Conservation (phyloP, 2,888 invertebrate species). For the Meta bourneti region DNA sequence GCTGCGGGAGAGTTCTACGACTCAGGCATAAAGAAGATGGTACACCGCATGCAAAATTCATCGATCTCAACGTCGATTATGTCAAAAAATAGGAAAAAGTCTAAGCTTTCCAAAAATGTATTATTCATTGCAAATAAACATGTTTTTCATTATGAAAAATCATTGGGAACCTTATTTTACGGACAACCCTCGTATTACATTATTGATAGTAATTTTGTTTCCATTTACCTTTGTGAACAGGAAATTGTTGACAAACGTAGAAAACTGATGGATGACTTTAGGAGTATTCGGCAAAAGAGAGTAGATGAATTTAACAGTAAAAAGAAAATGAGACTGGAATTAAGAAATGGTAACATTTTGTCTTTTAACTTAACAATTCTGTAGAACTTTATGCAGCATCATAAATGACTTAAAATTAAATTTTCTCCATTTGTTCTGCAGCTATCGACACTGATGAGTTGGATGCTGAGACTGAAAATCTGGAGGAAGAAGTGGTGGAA, state of each 20-base stretch:
- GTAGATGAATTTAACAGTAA: constrained; percentile 88
- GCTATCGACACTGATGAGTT: constrained; percentile 96
- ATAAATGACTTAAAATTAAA: not conserved
- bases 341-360: constrained; percentile 89
- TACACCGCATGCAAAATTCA: too few species aligned
- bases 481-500: constrained; percentile 97
- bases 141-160: too few species aligned
- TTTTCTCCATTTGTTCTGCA: constrained; percentile 81
- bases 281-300: constrained; percentile 89
- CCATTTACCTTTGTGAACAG: constrained; percentile 6
- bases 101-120: too few species aligned
- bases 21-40: too few species aligned
- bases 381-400: not conserved
- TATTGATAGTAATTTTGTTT: too few species aligned
- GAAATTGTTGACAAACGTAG: constrained; percentile 95
- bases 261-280: constrained; percentile 91
- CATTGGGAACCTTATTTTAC: too few species aligned
- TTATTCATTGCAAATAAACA: too few species aligned
- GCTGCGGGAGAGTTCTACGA: too few species aligned
- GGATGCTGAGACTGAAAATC: constrained; percentile 90
- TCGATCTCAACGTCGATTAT: too few species aligned
- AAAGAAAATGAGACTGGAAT: constrained; percentile 88
- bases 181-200: too few species aligned
- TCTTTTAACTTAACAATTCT: not conserved
- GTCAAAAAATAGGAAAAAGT: too few species aligned